These are phyloP conservation scores for Semaprochilodus insignis DNA, from an alignment of 2,797 vertebrate species.

Conservation along the genomic window DNA sequence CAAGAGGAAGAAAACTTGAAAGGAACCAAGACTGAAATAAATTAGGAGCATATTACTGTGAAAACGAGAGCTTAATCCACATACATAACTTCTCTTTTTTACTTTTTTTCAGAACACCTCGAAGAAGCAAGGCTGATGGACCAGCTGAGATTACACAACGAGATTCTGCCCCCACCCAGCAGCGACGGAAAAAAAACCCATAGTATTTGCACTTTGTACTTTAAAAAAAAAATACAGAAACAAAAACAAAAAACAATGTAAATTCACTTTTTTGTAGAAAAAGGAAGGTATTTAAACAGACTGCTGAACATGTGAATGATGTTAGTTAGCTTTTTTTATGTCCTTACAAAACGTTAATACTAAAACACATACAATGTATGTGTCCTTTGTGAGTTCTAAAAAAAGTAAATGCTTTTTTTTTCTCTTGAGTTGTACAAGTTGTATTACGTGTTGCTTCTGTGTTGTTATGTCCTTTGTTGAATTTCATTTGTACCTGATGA, in stretches of 20 bases:
- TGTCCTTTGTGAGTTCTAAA: conserved; percentile 86
- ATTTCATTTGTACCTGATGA: conserved; percentile 25
- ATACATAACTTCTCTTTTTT: neutral
- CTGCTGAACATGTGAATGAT: conserved; percentile 92
- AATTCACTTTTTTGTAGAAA: conserved; percentile 97
- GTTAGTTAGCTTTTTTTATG: conserved; percentile 83
- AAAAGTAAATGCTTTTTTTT: conserved; percentile 46
- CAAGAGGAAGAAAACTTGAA: too few relatives aligned
- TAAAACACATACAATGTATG: conserved; percentile 96
- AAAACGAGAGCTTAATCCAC: too few relatives aligned
- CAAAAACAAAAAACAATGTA: conserved; percentile 84
- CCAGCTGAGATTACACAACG: conserved; percentile 61
- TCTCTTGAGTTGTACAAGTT: conserved; percentile 83
- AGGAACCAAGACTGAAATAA: too few relatives aligned
- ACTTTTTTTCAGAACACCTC: conserved; percentile 82
- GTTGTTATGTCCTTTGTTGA: conserved; percentile 48
- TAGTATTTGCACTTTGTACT: conserved; percentile 99
- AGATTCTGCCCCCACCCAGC: conserved; percentile 83
- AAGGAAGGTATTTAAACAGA: conserved; percentile 92
- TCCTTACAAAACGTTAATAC: conserved; percentile 77
- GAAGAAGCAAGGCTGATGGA: conserved; percentile 91
- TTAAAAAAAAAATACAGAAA: conserved; percentile 73
- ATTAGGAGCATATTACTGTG: too few relatives aligned
- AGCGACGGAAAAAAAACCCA: conserved; percentile 81
- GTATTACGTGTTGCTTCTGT: conserved; percentile 74